Evolutionary conservation across 2,888 invertebrate genomes (phyloP).

Genomic region (Meliscaeva auricollis): DNA sequence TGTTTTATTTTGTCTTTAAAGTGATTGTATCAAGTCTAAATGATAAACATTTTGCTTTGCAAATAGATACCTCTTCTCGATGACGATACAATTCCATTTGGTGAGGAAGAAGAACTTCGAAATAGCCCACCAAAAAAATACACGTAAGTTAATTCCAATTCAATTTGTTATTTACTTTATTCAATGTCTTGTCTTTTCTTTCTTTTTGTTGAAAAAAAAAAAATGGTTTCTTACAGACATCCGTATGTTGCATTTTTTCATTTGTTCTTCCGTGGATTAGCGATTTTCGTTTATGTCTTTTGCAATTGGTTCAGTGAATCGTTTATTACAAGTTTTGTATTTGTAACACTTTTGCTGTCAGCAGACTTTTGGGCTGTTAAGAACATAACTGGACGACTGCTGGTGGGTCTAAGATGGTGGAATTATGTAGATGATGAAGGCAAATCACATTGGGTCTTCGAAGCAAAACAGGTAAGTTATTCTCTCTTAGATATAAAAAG

Average conservation of each 20-base stretch:
- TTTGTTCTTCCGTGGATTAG: conserved; percentile 92
- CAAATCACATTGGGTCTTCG: conserved; percentile 98
- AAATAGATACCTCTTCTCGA: conserved; percentile 92
- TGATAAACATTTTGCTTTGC: neutral
- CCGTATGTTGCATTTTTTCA: conserved; percentile 97
- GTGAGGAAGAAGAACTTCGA: conserved; percentile 90
- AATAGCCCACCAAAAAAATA: conserved; percentile 80
- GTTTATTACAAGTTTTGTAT: conserved; percentile 98
- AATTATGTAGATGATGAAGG: conserved; percentile 99
- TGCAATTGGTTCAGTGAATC: conserved; percentile 95
- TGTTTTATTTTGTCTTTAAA: neutral
- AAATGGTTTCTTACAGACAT: conserved; percentile 87
- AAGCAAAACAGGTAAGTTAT: conserved; percentile 86
- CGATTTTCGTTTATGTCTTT: conserved; percentile 94
- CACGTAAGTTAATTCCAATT: conserved; percentile 80
- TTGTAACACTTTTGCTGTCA: conserved; percentile 94
- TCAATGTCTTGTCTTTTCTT: neutral
- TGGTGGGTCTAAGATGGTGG: conserved; percentile 99
- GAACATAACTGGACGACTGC: conserved; percentile 91
- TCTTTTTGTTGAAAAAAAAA: neutral
- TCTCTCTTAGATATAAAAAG: neutral
- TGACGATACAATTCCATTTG: conserved; percentile 94
- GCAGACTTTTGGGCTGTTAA: conserved; percentile 99
- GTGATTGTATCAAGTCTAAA: neutral
- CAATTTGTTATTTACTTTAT: conserved; percentile 43